A percentile compares a stretch with the other conserved stretches of the same genome.
These are phyloP conservation scores for Megaleporinus macrocephalus DNA, from an alignment of 2,113 vertebrate genomes.

Conservation along the genomic window DNA sequence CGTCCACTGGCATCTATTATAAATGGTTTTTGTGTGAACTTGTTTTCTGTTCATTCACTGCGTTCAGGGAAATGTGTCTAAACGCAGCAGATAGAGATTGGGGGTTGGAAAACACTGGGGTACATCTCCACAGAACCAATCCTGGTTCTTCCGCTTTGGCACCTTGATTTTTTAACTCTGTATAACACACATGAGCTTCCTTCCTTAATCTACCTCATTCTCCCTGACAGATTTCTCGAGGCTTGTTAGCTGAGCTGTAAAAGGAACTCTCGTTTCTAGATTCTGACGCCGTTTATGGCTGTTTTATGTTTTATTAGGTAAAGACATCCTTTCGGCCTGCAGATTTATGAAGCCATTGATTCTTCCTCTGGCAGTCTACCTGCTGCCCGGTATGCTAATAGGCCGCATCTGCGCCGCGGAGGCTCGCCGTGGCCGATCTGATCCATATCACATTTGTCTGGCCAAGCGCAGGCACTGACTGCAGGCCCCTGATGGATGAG, in stretches of 20 bases:
- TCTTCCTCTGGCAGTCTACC: constrained; percentile 62
- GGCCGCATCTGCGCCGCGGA: constrained; percentile 71
- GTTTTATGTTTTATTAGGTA: constrained; percentile 68
- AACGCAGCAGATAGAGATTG: too few relatives aligned
- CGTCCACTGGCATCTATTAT: too few relatives aligned
- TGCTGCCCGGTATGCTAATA: constrained; percentile 78
- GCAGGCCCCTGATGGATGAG: constrained; percentile 70
- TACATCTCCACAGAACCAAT: too few relatives aligned
- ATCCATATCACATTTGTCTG: constrained; percentile 78
- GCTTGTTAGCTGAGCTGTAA: constrained; percentile 34
- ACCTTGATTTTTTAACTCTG: not conserved
- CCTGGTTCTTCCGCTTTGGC: not conserved
- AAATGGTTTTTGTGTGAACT: too few relatives aligned
- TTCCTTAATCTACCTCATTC: not conserved
- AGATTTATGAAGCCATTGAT: constrained; percentile 76
- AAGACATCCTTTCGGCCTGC: constrained; percentile 67
- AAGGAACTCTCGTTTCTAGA: constrained; percentile 42
- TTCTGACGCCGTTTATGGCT: constrained; percentile 54
- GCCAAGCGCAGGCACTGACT: constrained; percentile 56
- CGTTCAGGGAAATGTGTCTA: too few relatives aligned
- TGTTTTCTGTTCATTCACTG: too few relatives aligned
- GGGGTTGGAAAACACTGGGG: too few relatives aligned
- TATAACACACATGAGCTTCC: constrained; percentile 13
- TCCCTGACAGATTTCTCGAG: constrained; percentile 40
- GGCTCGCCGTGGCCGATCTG: constrained; percentile 61